Conservation (phyloP, 2,113 vertebrate genomes). For the Ranitomeya imitator region DNA sequence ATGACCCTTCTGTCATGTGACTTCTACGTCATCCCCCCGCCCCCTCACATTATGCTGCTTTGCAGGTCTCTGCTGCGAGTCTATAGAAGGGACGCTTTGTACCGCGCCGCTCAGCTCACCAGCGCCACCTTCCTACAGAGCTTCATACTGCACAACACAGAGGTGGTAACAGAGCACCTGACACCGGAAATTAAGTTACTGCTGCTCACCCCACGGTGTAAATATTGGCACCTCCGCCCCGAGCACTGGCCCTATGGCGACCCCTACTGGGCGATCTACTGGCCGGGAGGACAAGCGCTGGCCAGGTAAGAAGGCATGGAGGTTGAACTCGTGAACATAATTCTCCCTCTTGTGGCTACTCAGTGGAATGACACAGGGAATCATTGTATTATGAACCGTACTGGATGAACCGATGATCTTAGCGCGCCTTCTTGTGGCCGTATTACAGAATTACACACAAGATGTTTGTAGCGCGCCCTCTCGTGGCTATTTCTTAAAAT, state of each 20-base stretch:
- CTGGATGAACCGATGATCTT: too few species aligned
- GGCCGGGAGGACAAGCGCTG: slow-evolving; percentile 93
- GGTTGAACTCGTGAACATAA: background rate
- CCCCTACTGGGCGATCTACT: slow-evolving; percentile 94
- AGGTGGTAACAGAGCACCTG: slow-evolving; percentile 78
- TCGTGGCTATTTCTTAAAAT: too few species aligned
- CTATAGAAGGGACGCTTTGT: background rate
- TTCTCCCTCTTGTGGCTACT: background rate
- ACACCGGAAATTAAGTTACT: slow-evolving; percentile 86
- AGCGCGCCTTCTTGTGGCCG: too few species aligned
- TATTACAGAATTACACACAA: too few species aligned
- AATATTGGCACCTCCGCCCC: slow-evolving; percentile 85
- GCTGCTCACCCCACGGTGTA: slow-evolving; percentile 85
- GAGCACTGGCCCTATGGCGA: slow-evolving; percentile 90
- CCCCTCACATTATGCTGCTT: background rate
- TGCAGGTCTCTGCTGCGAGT: background rate
- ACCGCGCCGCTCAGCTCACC: background rate
- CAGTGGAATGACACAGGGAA: background rate
- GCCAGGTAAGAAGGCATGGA: slow-evolving; percentile 73
- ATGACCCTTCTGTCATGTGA: background rate
- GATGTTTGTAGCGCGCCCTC: too few species aligned
- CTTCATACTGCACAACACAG: slow-evolving; percentile 85
- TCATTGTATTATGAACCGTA: background rate
- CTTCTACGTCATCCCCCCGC: background rate
- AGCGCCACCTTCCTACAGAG: slow-evolving; percentile 40